Evolutionary conservation across 2,888 invertebrate species (phyloP), one percentile per base, ranked within the genome.

Genomic region (Allacma fusca): DNA sequence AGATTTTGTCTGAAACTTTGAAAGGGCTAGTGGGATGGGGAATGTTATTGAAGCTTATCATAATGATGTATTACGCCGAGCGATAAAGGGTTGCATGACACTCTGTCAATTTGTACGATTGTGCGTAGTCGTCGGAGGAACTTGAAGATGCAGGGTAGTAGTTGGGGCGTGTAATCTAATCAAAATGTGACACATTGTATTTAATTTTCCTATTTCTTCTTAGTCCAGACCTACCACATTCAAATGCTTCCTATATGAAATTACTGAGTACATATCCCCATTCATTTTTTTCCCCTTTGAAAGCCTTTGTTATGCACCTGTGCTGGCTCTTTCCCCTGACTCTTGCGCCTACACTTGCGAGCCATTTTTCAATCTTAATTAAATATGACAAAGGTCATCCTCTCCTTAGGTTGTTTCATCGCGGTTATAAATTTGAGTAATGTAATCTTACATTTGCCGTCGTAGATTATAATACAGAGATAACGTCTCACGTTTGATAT

Each of bases 201-300:
- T 7, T 67, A 16, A n/a, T 50, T 13, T 28, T 19, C 23, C 7
- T 57, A 62, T 28, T 16, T 59, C 24, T 9, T 59, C n/a, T 1
- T 24, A 40, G 19, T 4, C 72, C 26, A 72, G 72, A 72, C 72
- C 72, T 72, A 72, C 72, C 72, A 62, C 72, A 72, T 72, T 72
- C 29, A n/a, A 59, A 72, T 62, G 13, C 44, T 21, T 12, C 1
- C 50, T 50, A n/a, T 40, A 40, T 57, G 50, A 59, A 24, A 19
- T 50, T 26, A 13, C 21, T 50, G n/a, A n/a, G n/a, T n/a, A n/a
- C 44, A 24, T 71, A 26, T 71, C 4, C 23, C 21, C 23, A 28
- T 21, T 21, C 16, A 44, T 29, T 21, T 23, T 23, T 57, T 29
- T n/a, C n/a, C n/a, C n/a, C n/a, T n/a, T n/a, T n/a, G n/a, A n/a